Conservation (phyloP, 2,113 vertebrate species). For the Neopipo cinnamomea region DNA sequence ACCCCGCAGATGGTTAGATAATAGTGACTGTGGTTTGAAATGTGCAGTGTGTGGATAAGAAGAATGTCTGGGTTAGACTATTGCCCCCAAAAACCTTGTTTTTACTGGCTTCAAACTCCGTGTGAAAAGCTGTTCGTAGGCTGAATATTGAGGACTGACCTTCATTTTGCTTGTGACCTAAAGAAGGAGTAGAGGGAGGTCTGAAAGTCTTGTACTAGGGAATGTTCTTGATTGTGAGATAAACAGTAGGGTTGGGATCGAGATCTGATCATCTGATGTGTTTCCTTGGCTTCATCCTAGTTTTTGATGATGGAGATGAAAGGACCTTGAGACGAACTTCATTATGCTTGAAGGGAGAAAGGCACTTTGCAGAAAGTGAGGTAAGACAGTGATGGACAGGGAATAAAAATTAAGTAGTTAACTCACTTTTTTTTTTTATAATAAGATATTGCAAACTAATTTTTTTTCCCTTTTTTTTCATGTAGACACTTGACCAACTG, state of each 20-base stretch:
- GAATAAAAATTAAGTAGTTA: not conserved
- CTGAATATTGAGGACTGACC: not conserved
- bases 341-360: constrained; percentile 95
- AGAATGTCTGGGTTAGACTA: not conserved
- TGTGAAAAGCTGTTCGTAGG: not conserved
- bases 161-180: not conserved
- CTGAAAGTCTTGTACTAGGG: not conserved
- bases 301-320: constrained; percentile 98
- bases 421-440: not conserved
- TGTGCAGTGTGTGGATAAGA: not conserved
- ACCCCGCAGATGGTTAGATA: not conserved
- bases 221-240: not conserved
- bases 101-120: not conserved
- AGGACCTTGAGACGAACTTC: constrained; percentile 94
- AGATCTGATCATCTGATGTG: not conserved
- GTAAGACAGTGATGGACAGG: constrained; percentile 52
- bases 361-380: constrained; percentile 99
- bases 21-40: not conserved
- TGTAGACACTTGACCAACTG: constrained; percentile 93
- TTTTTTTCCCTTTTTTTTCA: not conserved
- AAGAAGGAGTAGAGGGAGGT: not conserved
- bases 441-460: not conserved
- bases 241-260: not conserved
- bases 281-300: constrained; percentile 68
- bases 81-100: not conserved